Evolutionary conservation across 2,888 invertebrate species (phyloP).

Genomic region (Acanthacorydalis orientalis): DNA sequence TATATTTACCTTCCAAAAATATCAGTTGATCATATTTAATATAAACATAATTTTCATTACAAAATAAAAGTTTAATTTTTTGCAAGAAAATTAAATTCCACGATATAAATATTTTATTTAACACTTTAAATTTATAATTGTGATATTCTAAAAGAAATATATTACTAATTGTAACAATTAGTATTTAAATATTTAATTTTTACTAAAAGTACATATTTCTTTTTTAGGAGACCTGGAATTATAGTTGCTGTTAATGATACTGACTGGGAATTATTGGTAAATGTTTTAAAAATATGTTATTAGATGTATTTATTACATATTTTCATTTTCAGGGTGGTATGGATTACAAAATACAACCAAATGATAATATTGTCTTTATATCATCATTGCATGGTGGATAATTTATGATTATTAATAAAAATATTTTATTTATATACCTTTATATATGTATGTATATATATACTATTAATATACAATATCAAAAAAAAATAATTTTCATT

Average conservation of each 20-base stretch:
- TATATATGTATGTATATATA: too few species aligned
- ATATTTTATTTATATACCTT: too few species aligned
- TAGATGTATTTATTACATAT: neutral
- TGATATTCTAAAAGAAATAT: neutral
- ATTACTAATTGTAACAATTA: constrained; percentile 3
- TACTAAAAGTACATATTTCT: constrained; percentile 16
- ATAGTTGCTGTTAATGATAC: constrained; percentile 85
- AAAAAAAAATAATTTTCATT: too few species aligned
- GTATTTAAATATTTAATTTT: neutral
- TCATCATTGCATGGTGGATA: constrained; percentile 74
- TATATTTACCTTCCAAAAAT: too few species aligned
- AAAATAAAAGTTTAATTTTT: too few species aligned
- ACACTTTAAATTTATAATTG: neutral
- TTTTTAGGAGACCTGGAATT: constrained; percentile 67
- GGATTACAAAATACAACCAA: constrained; percentile 47
- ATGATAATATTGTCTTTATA: constrained; percentile 63
- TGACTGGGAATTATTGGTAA: constrained; percentile 83
- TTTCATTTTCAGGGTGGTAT: constrained; percentile 39
- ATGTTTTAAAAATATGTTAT: constrained; percentile 9
- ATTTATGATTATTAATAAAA: too few species aligned
- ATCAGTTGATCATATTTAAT: too few species aligned
- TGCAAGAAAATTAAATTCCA: too few species aligned
- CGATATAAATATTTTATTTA: too few species aligned
- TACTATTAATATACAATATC: too few species aligned
- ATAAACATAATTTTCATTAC: too few species aligned